Conservation (phyloP, 2,888 invertebrate species). For the Tortrix viridana region DNA sequence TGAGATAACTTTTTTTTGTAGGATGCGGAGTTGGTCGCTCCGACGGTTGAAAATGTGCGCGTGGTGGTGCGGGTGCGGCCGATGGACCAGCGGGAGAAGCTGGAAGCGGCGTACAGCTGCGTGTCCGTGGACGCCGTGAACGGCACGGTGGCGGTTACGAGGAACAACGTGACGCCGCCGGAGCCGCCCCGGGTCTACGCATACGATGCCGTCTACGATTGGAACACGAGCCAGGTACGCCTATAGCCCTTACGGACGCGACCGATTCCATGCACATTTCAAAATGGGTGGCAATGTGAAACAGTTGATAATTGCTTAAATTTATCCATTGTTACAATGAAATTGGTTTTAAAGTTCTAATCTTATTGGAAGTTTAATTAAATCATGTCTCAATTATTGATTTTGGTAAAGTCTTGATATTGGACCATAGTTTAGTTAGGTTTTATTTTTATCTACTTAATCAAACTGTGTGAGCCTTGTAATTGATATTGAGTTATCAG, state of each 20-base stretch:
- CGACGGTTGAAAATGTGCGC: conserved; percentile 95
- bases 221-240: conserved; percentile 91
- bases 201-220: conserved; percentile 97
- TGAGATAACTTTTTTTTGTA: conserved; percentile 45
- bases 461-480: not conserved
- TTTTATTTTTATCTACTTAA: too few relatives aligned
- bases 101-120: conserved; percentile 88
- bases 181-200: conserved; percentile 95
- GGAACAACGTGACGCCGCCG: conserved; percentile 87
- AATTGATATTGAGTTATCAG: conserved; percentile 19
- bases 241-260: not conserved
- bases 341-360: not conserved
- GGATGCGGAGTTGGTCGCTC: conserved; percentile 79
- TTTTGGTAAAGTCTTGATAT: too few relatives aligned
- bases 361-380: conserved; percentile 1
- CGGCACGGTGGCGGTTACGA: conserved; percentile 90
- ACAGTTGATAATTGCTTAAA: too few relatives aligned
- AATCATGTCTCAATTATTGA: too few relatives aligned
- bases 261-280: not conserved
- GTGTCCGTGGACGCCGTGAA: conserved; percentile 91
- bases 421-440: too few relatives aligned
- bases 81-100: conserved; percentile 92
- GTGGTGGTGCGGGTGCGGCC: conserved; percentile 98
- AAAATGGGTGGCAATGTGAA: too few relatives aligned
- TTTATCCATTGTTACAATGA: too few relatives aligned